Conservation (phyloP, 2,797 vertebrate genomes). For the Avahi laniger region DNA sequence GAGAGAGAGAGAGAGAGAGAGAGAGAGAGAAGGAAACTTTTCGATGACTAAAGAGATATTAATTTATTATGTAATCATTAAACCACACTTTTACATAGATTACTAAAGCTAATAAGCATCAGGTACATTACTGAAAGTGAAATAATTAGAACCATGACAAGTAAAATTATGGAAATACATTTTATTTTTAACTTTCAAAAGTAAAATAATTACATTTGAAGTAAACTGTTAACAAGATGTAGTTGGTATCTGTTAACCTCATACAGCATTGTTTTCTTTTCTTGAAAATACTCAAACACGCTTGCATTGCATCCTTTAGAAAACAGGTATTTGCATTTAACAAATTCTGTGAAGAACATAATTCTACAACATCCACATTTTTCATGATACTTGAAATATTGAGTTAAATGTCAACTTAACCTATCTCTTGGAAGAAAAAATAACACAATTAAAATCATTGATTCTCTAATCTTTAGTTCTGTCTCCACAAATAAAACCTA, state of each 20-base stretch:
- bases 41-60: not conserved
- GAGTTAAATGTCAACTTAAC: not conserved
- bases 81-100: not conserved
- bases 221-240: not conserved
- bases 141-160: not conserved
- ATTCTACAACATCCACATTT: not conserved
- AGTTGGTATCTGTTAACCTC: not conserved
- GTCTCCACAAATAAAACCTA: not conserved
- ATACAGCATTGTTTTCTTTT: not conserved
- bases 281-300: not conserved
- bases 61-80: not conserved
- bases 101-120: not conserved
- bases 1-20: not conserved
- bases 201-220: constrained; percentile 14
- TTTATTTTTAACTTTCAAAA: constrained; percentile 60
- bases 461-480: not conserved
- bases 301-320: not conserved
- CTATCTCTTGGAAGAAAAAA: not conserved
- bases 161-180: constrained; percentile 2
- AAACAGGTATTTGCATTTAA: not conserved
- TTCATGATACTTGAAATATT: not conserved
- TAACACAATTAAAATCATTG: not conserved
- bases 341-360: not conserved
- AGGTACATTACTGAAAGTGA: not conserved
- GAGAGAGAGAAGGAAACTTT: not conserved